phyloP scores from a whole-genome alignment of 2,888 invertebrate species.

The Uropetala carovei region DNA sequence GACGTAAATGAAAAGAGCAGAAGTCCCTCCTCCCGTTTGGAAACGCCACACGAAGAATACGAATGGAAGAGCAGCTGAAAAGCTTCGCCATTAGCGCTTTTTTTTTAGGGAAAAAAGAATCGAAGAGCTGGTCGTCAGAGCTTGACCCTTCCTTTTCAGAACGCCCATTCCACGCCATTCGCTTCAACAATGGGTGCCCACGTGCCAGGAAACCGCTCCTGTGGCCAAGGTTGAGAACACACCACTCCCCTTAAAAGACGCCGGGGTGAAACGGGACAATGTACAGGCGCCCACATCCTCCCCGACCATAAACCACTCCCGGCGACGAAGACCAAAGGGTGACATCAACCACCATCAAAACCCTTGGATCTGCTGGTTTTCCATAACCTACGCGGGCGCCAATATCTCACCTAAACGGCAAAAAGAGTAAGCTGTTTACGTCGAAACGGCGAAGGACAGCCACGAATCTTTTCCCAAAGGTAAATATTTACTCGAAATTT shows the following conservation, averaged over 20 bases:
- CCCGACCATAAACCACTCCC: background rate
- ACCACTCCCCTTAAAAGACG: background rate
- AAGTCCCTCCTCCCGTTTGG: too few relatives aligned
- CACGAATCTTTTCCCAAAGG: too few relatives aligned
- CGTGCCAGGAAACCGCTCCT: slow-evolving; percentile 40
- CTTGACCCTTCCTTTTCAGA: background rate
- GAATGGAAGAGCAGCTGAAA: too few relatives aligned
- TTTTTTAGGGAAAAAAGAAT: background rate
- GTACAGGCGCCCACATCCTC: background rate
- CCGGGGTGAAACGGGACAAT: background rate
- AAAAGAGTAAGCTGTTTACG: too few relatives aligned
- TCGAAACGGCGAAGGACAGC: too few relatives aligned
- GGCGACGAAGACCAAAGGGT: background rate
- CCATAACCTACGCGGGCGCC: too few relatives aligned
- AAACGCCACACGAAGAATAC: too few relatives aligned
- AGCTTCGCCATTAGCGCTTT: too few relatives aligned
- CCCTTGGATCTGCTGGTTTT: too few relatives aligned
- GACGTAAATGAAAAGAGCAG: too few relatives aligned
- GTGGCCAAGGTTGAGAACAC: background rate
- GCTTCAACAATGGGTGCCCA: slow-evolving; percentile 12
- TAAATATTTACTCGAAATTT: too few relatives aligned
- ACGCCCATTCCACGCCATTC: background rate
- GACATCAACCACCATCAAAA: background rate
- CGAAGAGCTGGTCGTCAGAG: background rate
- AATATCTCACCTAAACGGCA: too few relatives aligned